These are phyloP conservation scores for Synergus umbraculus DNA, from an alignment of 2,888 invertebrate species.

Conservation along the genomic window DNA sequence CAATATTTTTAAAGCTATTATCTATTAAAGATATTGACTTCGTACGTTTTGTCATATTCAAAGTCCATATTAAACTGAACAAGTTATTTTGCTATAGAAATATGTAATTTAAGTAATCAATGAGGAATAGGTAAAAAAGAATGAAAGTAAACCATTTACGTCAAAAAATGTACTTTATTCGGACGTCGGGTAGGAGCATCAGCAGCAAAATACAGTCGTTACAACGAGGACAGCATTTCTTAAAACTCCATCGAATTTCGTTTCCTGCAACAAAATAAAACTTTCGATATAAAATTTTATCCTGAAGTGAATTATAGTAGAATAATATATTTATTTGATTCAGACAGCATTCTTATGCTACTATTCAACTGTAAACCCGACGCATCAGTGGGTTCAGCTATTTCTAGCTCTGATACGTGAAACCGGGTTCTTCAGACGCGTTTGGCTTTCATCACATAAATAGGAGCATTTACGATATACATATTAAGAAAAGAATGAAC, in stretches of 20 bases:
- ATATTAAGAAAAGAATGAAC: background rate
- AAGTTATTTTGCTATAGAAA: background rate
- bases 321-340: conserved; percentile 49
- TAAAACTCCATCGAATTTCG: background rate
- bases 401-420: conserved; percentile 76
- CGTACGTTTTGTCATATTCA: background rate
- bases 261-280: conserved; percentile 9
- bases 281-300: background rate
- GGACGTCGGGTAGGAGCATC: conserved; percentile 61
- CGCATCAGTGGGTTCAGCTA: conserved; percentile 78
- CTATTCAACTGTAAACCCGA: conserved; percentile 64
- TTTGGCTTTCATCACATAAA: conserved; percentile 30
- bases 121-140: background rate
- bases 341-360: conserved; percentile 67
- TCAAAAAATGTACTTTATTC: conserved; percentile 62
- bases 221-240: conserved; percentile 1
- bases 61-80: background rate
- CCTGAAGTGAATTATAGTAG: background rate
- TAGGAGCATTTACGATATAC: background rate
- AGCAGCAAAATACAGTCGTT: conserved; percentile 55
- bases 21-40: background rate
- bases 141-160: background rate
- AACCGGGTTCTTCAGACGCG: conserved; percentile 65
- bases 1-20: background rate
- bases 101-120: background rate